Evolutionary conservation across 2,797 vertebrate genomes (phyloP).

Genomic region (Neosilurus mollespiculum): DNA sequence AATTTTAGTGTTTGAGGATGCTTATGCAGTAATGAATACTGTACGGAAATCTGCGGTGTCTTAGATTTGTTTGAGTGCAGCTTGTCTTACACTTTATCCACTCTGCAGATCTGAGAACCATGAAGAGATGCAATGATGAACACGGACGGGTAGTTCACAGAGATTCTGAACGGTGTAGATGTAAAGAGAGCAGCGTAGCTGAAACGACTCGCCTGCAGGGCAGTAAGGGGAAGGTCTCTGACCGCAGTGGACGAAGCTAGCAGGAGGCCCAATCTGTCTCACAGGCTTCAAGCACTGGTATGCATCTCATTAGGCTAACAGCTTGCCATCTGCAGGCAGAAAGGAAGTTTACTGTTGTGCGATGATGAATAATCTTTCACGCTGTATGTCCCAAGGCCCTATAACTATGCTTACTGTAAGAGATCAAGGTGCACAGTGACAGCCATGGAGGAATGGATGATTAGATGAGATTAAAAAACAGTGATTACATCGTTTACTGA

Average conservation of each 20-base stretch:
- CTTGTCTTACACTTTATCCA: not conserved
- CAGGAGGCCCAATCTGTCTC: conserved; percentile 74
- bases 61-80: not conserved
- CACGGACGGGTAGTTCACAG: not conserved
- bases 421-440: conserved; percentile 45
- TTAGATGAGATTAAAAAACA: conserved; percentile 16
- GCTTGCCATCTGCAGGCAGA: conserved; percentile 74
- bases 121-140: conserved; percentile 3
- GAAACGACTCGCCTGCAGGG: conserved; percentile 67
- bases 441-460: conserved; percentile 27
- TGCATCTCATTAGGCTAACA: conserved; percentile 79
- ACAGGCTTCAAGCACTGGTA: conserved; percentile 65
- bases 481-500: not conserved
- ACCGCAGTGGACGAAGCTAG: conserved; percentile 62
- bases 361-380: conserved; percentile 73
- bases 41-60: not conserved
- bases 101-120: conserved; percentile 12
- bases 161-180: conserved; percentile 48
- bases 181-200: conserved; percentile 60
- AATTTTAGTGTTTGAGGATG: conserved; percentile 11
- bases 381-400: conserved; percentile 65
- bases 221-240: conserved; percentile 63
- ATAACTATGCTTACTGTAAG: conserved; percentile 51
- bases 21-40: not conserved
- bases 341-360: conserved; percentile 76